These are phyloP conservation scores for Tokudaia muenninki DNA, from an alignment of 2,797 vertebrate genomes.

Conservation along the genomic window DNA sequence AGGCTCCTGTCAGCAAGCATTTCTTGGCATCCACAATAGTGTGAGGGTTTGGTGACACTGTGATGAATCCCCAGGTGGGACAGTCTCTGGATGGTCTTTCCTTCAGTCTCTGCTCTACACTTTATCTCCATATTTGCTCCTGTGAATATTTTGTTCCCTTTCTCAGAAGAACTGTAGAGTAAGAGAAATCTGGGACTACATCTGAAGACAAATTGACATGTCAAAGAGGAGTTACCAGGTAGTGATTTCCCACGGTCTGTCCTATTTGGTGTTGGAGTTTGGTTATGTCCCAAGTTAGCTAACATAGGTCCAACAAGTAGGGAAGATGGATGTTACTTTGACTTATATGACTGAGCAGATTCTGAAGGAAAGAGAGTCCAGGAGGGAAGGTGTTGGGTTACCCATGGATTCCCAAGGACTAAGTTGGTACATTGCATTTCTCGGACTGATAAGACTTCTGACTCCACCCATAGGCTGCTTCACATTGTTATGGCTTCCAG, in stretches of 20 bases:
- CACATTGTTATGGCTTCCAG: too few species aligned
- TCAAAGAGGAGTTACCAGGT: constrained; percentile 95
- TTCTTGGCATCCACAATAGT: too few species aligned
- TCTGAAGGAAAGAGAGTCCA: constrained; percentile 96
- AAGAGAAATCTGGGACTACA: constrained; percentile 97
- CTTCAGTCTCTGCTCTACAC: too few species aligned
- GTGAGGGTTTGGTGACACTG: too few species aligned
- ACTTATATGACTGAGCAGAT: constrained; percentile 95
- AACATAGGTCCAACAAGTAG: constrained; percentile 95
- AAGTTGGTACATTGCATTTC: constrained; percentile 96
- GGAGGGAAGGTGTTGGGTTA: constrained; percentile 96
- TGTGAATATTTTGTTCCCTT: too few species aligned
- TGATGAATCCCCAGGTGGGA: too few species aligned
- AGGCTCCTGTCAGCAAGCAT: too few species aligned
- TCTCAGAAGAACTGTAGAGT: constrained; percentile 86
- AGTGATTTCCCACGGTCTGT: constrained; percentile 97
- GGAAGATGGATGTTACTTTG: constrained; percentile 96
- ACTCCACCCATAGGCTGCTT: neutral
- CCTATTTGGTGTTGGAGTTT: constrained; percentile 98
- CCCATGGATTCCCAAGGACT: constrained; percentile 92
- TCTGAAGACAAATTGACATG: constrained; percentile 96
- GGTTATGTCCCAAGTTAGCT: constrained; percentile 95
- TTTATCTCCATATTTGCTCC: too few species aligned
- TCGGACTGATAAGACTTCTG: constrained; percentile 96
- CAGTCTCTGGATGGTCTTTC: too few species aligned